A percentile compares a stretch with the other conserved stretches of the same genome.
These are phyloP conservation scores for Pavo muticus DNA, from an alignment of 2,113 vertebrate genomes.

Conservation along the genomic window DNA sequence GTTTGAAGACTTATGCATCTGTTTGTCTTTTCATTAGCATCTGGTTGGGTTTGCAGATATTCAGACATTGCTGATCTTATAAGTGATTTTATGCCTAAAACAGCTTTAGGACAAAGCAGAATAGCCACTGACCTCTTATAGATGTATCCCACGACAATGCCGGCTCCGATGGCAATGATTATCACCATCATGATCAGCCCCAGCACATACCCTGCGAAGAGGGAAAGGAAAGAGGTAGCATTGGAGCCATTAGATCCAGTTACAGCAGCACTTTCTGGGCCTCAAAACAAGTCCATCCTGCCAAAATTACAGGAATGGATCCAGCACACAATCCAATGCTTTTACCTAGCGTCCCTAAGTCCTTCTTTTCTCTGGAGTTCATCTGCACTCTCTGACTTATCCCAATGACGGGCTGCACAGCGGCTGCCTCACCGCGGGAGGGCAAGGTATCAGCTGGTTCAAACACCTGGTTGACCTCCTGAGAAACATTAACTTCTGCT, in stretches of 20 bases:
- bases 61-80: not conserved
- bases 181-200: conserved; percentile 91
- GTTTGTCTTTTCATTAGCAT: not conserved
- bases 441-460: conserved; percentile 69
- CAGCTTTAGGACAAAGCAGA: not conserved
- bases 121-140: conserved; percentile 89
- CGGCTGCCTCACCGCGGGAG: conserved; percentile 76
- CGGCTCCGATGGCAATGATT: conserved; percentile 88
- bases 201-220: conserved; percentile 85
- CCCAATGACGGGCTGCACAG: conserved; percentile 86
- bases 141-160: conserved; percentile 91
- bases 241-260: not conserved
- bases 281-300: not conserved
- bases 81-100: not conserved
- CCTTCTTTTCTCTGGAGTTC: conserved; percentile 90
- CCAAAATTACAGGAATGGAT: not conserved
- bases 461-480: conserved; percentile 57
- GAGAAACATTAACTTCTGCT: not conserved
- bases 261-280: not conserved
- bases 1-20: not conserved
- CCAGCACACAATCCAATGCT: not conserved
- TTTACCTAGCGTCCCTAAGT: conserved; percentile 89
- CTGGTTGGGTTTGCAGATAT: not conserved
- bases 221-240: not conserved
- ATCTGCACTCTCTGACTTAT: conserved; percentile 89